These are phyloP conservation scores for Stomatorhinus ivindoensis DNA, from an alignment of 2,113 vertebrate genomes.

Conservation along the genomic window DNA sequence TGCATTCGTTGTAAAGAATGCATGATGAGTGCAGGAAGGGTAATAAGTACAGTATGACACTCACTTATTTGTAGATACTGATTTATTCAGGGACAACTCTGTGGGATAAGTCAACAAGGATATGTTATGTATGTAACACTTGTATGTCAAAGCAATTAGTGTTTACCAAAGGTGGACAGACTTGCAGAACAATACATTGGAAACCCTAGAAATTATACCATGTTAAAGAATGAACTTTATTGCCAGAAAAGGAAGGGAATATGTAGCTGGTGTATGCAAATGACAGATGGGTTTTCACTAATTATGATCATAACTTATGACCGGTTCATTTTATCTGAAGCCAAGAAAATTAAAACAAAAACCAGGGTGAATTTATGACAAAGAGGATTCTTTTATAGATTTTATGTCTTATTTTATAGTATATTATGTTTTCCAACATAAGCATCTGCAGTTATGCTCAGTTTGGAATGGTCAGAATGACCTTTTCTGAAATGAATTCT, in stretches of 20 bases:
- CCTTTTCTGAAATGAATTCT: neutral
- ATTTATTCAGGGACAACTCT: neutral
- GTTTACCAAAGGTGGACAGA: neutral
- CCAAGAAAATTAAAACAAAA: neutral
- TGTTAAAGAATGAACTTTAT: neutral
- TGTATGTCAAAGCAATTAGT: neutral
- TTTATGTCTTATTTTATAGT: neutral
- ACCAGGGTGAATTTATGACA: neutral
- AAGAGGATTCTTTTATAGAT: neutral
- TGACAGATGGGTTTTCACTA: neutral
- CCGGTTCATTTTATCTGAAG: neutral
- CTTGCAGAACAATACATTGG: neutral
- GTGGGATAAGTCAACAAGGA: neutral
- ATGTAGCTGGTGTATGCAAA: neutral
- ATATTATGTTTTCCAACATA: neutral
- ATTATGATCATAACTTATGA: neutral
- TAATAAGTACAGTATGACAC: neutral
- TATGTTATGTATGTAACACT: neutral
- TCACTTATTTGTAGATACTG: neutral
- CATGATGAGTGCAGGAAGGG: neutral
- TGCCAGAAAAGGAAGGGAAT: neutral
- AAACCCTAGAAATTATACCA: neutral
- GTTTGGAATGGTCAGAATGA: neutral
- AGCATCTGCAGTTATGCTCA: neutral
- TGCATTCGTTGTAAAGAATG: neutral